Evolutionary conservation across 2,888 invertebrate genomes (phyloP).

Genomic region (Scaptomyza caliginosa): DNA sequence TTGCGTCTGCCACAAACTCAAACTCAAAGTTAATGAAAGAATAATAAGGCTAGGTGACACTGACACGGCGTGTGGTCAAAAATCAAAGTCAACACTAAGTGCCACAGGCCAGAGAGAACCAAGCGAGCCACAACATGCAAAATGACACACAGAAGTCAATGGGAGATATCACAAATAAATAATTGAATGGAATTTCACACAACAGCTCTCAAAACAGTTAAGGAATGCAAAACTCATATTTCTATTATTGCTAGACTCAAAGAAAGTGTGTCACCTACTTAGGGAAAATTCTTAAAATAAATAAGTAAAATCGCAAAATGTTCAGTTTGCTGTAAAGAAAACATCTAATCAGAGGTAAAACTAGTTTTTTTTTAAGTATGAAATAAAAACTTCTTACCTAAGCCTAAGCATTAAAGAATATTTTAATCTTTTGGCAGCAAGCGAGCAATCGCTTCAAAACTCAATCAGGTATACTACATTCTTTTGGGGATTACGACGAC

Average conservation of each 20-base stretch:
- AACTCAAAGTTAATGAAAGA: slow-evolving; percentile 69
- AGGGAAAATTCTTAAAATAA: not conserved
- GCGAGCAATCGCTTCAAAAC: not conserved
- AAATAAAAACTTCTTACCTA: not conserved
- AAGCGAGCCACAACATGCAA: slow-evolving; percentile 31
- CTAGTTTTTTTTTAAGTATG: no score
- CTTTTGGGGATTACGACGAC: slow-evolving; percentile 34
- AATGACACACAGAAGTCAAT: slow-evolving; percentile 52
- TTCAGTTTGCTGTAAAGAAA: no score
- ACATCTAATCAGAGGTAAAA: no score
- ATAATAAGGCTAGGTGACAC: slow-evolving; percentile 69
- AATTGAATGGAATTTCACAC: slow-evolving; percentile 48
- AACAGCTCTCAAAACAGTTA: slow-evolving; percentile 54
- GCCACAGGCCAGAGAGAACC: slow-evolving; percentile 29
- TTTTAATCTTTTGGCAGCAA: not conserved
- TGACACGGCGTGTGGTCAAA: slow-evolving; percentile 66
- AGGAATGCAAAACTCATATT: slow-evolving; percentile 9
- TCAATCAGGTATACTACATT: slow-evolving; percentile 24
- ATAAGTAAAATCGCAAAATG: no score
- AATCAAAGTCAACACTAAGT: slow-evolving; percentile 34
- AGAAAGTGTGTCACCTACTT: slow-evolving; percentile 7
- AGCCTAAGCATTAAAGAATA: not conserved
- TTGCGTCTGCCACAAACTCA: slow-evolving; percentile 35
- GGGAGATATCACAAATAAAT: slow-evolving; percentile 54
- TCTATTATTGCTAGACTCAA: not conserved